These are phyloP conservation scores for Bos taurus DNA, from an alignment of 2,113 vertebrate species.

Conservation along the genomic window ARS-UCD2.0 NC_037351.1:19815001-19815500, in stretches of 20 bases:
- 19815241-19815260: conserved; percentile 65
- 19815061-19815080: conserved; percentile 75
- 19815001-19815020: conserved; percentile 84
- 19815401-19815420: conserved; percentile 56
- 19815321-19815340: conserved; percentile 77
- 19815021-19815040: conserved; percentile 80
- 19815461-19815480: conserved; percentile 85
- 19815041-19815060: conserved; percentile 77
- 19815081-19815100: conserved; percentile 73
- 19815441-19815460: conserved; percentile 71
- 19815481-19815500: conserved; percentile 91
- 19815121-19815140: conserved; percentile 86
- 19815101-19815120: conserved; percentile 85
- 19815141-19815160: conserved; percentile 84
- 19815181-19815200: conserved; percentile 73
- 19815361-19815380: conserved; percentile 76
- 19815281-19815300: conserved; percentile 75
- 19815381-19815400: conserved; percentile 72
- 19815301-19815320: conserved; percentile 78
- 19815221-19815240: conserved; percentile 78
- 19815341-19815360: conserved; percentile 80
- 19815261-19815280: conserved; percentile 74
- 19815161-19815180: conserved; percentile 90
- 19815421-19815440: conserved; percentile 74
- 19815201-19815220: conserved; percentile 79